Evolutionary conservation across 1,140 invertebrate species (phyloP), one percentile per base, ranked within the genome.

Genomic region (Homalodisca vitripennis): DNA sequence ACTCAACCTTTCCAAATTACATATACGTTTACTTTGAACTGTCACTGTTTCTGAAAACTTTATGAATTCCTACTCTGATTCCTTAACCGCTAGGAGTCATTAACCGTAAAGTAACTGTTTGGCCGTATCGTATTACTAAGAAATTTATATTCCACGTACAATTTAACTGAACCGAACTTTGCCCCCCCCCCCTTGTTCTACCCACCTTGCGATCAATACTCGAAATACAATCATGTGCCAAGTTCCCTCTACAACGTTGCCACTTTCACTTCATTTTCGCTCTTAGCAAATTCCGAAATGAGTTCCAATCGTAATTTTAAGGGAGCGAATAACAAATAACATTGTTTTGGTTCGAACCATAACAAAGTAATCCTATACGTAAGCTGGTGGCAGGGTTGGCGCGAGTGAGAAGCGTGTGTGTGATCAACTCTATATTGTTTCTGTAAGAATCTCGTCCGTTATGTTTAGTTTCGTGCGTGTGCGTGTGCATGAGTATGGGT

Each of bases 311-410:
- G 34, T 41, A 41, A 17, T 41, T 17, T 10, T 41, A 41, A 41
- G 6, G 6, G 17, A 41, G 6, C 34, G 34, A 41, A n/a, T n/a
- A 41, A 17, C 48, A 20, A 51, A 22, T 51, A 22, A 51, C 17
- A 51, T 20, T 3, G 60, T 63, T 63, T 63, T 32, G 17, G 60
- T 26, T n/a, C n/a, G n/a, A 10, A 41, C 17, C 63, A 47, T 66
- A 66, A 66, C 32, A 46, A 46, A 47, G 63, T 66, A 66, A 66
- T 47, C 41, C 41, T 22, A 66, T 66, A 66, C 63, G 63, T 66
- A 66, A 66, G n/a, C n/a, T 22, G 32, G 32, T 66, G 34, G 34
- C 26, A 24, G 63, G 3, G 27, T 13, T n/a, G 34, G 10, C n/a
- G n/a, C n/a, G n/a, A n/a, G n/a, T n/a, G n/a, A n/a, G n/a, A n/a